phyloP scores from a whole-genome alignment of 2,888 invertebrate genomes.

The Epiblema foenella region DNA sequence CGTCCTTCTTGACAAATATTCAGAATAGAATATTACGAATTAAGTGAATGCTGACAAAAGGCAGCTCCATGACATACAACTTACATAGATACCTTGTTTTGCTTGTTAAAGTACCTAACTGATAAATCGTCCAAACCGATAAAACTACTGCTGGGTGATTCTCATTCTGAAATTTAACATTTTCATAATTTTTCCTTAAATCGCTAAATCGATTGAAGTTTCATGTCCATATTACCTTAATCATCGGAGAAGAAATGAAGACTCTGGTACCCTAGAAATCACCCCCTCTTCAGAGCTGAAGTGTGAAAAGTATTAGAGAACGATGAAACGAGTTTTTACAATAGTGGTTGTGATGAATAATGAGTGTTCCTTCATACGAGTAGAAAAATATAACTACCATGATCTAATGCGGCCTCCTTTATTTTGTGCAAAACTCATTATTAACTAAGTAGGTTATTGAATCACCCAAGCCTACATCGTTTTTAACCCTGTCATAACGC shows the following conservation, averaged over 20 bases:
- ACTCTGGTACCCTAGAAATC: too few relatives aligned
- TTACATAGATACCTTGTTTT: slow-evolving; percentile 20
- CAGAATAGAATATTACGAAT: slow-evolving; percentile 24
- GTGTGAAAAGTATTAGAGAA: too few relatives aligned
- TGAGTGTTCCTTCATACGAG: too few relatives aligned
- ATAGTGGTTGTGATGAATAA: too few relatives aligned
- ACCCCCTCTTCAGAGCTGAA: too few relatives aligned
- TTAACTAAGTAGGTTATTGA: not conserved
- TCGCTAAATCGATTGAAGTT: too few relatives aligned
- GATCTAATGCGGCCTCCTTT: not conserved
- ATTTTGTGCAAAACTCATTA: not conserved
- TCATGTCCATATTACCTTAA: too few relatives aligned
- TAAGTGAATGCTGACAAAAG: slow-evolving; percentile 33
- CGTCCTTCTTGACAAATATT: slow-evolving; percentile 17
- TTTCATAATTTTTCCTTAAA: too few relatives aligned
- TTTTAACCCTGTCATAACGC: not conserved
- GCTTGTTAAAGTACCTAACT: slow-evolving; percentile 14
- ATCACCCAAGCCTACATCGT: not conserved
- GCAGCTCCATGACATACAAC: slow-evolving; percentile 17
- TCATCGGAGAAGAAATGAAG: too few relatives aligned
- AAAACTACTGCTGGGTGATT: not conserved
- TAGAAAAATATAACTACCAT: too few relatives aligned
- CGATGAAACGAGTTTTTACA: too few relatives aligned
- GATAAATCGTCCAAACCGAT: slow-evolving; percentile 24
- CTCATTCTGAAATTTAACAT: too few relatives aligned